Evolutionary conservation across 92 coral and sea anemone species (phyloP), one percentile per base, ranked within the genome.

Genomic region (Actinostola sp.): DNA sequence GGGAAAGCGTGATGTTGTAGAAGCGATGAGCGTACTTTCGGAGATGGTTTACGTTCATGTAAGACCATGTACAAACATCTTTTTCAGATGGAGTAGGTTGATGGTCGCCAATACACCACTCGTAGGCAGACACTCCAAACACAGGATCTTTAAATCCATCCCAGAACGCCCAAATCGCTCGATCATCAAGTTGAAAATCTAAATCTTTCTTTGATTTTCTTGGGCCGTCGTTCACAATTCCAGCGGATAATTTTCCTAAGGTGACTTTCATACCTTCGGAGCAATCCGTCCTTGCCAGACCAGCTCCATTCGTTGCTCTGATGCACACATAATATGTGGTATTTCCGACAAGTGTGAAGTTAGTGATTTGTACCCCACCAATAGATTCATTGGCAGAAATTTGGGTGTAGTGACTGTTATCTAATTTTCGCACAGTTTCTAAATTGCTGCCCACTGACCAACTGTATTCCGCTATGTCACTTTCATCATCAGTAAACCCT

Each of bases 101-200:
- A 21, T 45, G 75, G 49, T 75, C 77, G 25, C 97, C 84, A 11
- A 83, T 76, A 44, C 97, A 91, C 97, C 97, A 91, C 38, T 78
- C 80, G 50, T 87, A 91, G 7, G 69, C 33, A 23, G 76, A 61
- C 20, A 91, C 57, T 1, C 90, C 90, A 53, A 67, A 87, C 14
- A 87, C 77, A 9, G 88, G 92, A 49, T 91, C 97, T 71, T 87
- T 67, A 26, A 91, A 91, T 3, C 88, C 97, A 41, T 50, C 46
- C 97, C 97, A 91, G 74, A 83, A 84, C 16, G 89, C 90, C 97
- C 97, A 87, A 25, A 91, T 82, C 4, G 97, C 90, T 54, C 67
- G 67, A 48, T 91, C 89, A 41, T 91, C 92, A 20, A 87, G 85
- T 76, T 91, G 97, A 61, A 83, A 91, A 70, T 91, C 97, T 7